phyloP scores from a whole-genome alignment of 2,113 vertebrate species.

The Grus americana region DNA sequence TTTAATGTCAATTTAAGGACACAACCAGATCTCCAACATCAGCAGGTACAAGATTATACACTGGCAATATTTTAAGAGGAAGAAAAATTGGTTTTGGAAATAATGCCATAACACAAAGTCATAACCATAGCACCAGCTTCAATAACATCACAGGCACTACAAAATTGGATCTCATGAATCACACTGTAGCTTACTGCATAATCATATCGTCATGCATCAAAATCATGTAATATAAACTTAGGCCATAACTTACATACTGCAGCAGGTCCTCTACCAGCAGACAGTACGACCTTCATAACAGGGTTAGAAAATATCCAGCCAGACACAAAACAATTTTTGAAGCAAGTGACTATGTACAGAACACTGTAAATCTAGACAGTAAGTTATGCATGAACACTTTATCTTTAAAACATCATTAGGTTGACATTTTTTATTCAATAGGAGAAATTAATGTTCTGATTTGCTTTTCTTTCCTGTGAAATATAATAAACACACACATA shows the following conservation, averaged over 20 bases:
- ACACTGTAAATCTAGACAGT: neutral
- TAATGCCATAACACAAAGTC: conserved; percentile 5
- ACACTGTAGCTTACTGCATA: conserved; percentile 5
- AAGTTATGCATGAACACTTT: neutral
- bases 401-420: neutral
- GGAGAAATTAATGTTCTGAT: neutral
- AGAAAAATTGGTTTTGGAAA: neutral
- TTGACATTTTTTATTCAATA: neutral
- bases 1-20: neutral
- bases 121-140: conserved; percentile 8
- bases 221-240: neutral
- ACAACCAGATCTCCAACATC: neutral
- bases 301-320: neutral
- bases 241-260: neutral
- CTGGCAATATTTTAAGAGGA: neutral
- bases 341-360: neutral
- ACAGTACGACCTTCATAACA: neutral
- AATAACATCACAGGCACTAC: neutral
- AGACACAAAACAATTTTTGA: neutral
- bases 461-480: neutral
- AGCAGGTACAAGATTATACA: neutral
- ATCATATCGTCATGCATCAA: conserved; percentile 21
- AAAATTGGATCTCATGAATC: conserved; percentile 33
- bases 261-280: neutral
- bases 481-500: neutral